Percentiles rank a stretch among this genome's conserved stretches.
Evolutionary conservation across 2,797 vertebrate genomes (phyloP).

Genomic region (Phaenicophaeus curvirostris): DNA sequence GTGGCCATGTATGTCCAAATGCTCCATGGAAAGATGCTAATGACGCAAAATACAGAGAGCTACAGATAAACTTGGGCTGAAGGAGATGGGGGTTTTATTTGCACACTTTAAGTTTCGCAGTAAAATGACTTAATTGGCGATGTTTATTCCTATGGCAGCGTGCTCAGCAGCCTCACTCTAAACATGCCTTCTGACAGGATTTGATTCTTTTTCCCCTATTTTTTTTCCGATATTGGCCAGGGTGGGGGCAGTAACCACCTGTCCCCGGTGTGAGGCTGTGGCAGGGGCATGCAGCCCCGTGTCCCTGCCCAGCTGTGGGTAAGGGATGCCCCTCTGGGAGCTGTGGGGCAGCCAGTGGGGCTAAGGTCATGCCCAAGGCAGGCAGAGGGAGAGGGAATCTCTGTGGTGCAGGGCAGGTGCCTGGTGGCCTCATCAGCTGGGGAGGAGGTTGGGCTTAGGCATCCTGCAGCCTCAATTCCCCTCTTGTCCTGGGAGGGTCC

Average conservation of each 20-base stretch:
- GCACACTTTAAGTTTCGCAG: neutral
- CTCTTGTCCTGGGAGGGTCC: neutral
- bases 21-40: neutral
- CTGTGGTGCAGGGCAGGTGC: neutral
- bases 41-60: neutral
- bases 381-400: neutral
- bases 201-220: neutral
- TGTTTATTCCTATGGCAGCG: neutral
- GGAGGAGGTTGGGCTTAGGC: neutral
- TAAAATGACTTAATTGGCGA: neutral
- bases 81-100: conserved; percentile 11
- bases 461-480: neutral
- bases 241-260: neutral
- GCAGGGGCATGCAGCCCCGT: neutral
- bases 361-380: neutral
- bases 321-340: neutral
- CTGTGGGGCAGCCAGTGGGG: neutral
- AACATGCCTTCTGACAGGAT: neutral
- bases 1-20: neutral
- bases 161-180: neutral
- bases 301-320: neutral
- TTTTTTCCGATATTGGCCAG: neutral
- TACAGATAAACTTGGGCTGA: neutral
- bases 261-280: neutral
- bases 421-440: neutral